A percentile compares a stretch with the other conserved stretches of the same genome.
phyloP scores from a whole-genome alignment of 2,113 vertebrate species.

The Vireo altiloquus region DNA sequence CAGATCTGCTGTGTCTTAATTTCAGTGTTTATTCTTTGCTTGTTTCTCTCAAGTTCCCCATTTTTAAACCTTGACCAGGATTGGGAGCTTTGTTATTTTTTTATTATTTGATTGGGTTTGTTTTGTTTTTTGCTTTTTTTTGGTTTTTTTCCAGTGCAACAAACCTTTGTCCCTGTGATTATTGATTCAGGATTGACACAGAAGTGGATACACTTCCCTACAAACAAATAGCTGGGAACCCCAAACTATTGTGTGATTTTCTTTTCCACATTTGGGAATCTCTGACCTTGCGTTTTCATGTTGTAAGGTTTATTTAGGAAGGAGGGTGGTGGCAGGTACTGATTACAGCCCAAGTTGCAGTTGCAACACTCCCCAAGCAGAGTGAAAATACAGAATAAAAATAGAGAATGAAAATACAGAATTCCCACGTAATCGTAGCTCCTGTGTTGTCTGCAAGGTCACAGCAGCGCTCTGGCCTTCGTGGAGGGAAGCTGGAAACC shows the following conservation, averaged over 20 bases:
- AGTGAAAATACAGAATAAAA: not conserved
- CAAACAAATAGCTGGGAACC: not conserved
- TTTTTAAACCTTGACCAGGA: not conserved
- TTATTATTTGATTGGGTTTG: fast-evolving
- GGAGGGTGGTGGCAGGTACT: not conserved
- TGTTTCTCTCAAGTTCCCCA: not conserved
- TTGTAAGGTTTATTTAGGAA: not conserved
- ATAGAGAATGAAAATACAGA: not conserved
- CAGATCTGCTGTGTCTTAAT: not conserved
- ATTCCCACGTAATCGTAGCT: not conserved
- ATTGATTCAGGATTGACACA: not conserved
- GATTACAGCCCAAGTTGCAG: not conserved
- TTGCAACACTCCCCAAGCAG: not conserved
- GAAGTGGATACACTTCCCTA: not conserved
- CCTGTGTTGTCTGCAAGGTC: fast-evolving
- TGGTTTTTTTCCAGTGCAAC: not conserved
- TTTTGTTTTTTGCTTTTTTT: not conserved
- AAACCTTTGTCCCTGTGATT: not conserved
- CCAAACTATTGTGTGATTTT: not conserved
- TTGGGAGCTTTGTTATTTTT: not conserved
- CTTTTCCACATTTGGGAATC: not conserved
- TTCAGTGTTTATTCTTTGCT: not conserved
- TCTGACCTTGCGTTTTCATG: not conserved
- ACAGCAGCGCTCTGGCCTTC: fast-evolving
- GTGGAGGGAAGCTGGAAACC: not conserved